Base-by-base conservation (phyloP, 64 coral and sea anemone genomes). In the Stichodactyla helianthus region DNA sequence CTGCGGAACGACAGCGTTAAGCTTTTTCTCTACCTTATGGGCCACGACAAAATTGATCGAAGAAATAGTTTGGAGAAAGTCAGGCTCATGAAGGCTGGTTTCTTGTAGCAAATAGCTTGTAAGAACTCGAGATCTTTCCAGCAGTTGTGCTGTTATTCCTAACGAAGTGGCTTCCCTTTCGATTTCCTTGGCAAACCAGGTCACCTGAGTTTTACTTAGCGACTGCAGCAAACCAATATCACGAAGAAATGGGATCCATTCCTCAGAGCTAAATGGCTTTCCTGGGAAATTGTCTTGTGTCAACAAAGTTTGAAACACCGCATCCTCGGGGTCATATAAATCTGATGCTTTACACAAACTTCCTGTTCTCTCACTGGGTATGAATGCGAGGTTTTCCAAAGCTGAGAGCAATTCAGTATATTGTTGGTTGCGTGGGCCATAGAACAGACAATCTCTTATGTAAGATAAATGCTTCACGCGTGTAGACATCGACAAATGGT, bases 291-390 rank as follows among this genome's bases (percentile, higher is more conserved):
- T 79, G 22, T 86, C 53, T 26, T 68, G 71, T 5, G 79, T 19
- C 52, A 97, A 83, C 94, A 97, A 91, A 52, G 84, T 85, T 88
- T 84, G 77, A 65, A 93, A 97, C 22, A 97, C 94, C 16, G 55
- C n/a, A 15, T 93, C 90, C 18, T 31, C 62, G 20, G 94, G 94
- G 9, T 97, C 94, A 85, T 93, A 85, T 63, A 93, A 93, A 53
- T 82, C 28, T 44, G 88, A 88, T 5, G 94, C 91, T 10, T 12
- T 88, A 31, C 64, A 14, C 12, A 74, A 19, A 10, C 2, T 9
- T 19, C 26, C 68, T 74, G 68, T 28, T 0, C 2, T 10, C 26
- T 11, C 68, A 10, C 31, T 27, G 12, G 68, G 68, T 27, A 74
- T 74, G 25, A 74, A 74, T 13, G 22, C 9, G 9, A 74, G 26